phyloP scores from a whole-genome alignment of 2,113 vertebrate species.

The Pogona vitticeps region DNA sequence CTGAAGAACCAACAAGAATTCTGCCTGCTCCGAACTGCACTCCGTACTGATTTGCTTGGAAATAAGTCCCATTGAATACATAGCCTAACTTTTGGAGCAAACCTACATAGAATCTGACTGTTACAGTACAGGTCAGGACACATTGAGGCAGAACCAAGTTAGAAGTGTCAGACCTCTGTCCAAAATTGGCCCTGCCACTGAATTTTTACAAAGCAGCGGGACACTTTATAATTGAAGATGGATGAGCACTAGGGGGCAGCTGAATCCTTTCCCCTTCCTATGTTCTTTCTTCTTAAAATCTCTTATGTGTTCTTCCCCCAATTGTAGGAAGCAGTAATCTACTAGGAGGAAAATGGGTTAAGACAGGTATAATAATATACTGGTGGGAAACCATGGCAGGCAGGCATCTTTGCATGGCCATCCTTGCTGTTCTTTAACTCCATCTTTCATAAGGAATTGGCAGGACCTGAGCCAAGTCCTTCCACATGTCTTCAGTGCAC shows the following conservation, averaged over 20 bases:
- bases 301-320: too few species aligned
- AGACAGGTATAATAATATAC: neutral
- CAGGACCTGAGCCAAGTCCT: neutral
- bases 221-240: neutral
- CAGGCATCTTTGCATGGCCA: neutral
- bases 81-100: neutral
- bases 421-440: neutral
- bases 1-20: conserved; percentile 3
- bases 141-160: neutral
- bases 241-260: neutral
- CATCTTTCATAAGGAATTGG: neutral
- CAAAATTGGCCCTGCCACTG: neutral
- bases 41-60: neutral
- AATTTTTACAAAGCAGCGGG: neutral
- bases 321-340: too few species aligned
- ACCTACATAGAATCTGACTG: neutral
- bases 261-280: neutral
- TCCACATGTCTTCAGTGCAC: neutral
- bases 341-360: too few species aligned
- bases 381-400: neutral
- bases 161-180: neutral
- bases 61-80: neutral
- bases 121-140: neutral
- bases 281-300: too few species aligned
- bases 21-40: neutral